Evolutionary conservation across 1,140 invertebrate genomes (phyloP).

Genomic region (Vollenhovia emeryi): DNA sequence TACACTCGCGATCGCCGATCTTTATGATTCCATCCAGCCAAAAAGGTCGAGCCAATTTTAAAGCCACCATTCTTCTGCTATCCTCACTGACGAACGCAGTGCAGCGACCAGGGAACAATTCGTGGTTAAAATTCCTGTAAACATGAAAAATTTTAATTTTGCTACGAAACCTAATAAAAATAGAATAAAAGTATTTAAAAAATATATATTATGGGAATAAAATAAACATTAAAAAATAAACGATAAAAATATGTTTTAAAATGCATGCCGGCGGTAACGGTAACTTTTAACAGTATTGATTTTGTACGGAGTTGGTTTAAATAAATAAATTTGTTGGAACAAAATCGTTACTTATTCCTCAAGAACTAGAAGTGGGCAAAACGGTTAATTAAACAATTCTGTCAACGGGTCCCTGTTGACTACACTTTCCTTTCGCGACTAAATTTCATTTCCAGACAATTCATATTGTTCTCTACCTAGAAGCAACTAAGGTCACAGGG

Average conservation of each 20-base stretch:
- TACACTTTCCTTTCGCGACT: not conserved
- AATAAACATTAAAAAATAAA: no score
- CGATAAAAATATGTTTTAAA: not conserved
- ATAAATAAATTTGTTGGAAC: not conserved
- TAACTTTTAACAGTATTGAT: not conserved
- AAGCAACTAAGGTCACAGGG: slow-evolving; percentile 59
- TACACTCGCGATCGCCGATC: slow-evolving; percentile 73
- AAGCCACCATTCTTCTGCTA: slow-evolving; percentile 48
- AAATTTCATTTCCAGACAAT: slow-evolving; percentile 27
- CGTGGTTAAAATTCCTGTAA: not conserved
- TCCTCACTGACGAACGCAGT: slow-evolving; percentile 38
- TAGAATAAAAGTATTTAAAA: no score
- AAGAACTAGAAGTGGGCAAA: not conserved
- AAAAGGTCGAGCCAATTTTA: slow-evolving; percentile 71
- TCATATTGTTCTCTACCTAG: slow-evolving; percentile 43
- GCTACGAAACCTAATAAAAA: not conserved
- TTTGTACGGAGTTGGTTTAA: not conserved
- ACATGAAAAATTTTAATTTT: not conserved
- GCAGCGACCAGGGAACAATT: slow-evolving; percentile 27
- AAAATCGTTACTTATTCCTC: not conserved
- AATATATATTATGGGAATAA: no score
- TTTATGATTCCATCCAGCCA: slow-evolving; percentile 76
- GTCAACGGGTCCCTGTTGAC: not conserved
- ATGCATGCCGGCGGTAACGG: not conserved
- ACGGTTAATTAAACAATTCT: not conserved